A percentile compares a stretch with the other conserved stretches of the same genome.
phyloP scores from a whole-genome alignment of 2,797 vertebrate species.

The Manis crassicaudata region DNA sequence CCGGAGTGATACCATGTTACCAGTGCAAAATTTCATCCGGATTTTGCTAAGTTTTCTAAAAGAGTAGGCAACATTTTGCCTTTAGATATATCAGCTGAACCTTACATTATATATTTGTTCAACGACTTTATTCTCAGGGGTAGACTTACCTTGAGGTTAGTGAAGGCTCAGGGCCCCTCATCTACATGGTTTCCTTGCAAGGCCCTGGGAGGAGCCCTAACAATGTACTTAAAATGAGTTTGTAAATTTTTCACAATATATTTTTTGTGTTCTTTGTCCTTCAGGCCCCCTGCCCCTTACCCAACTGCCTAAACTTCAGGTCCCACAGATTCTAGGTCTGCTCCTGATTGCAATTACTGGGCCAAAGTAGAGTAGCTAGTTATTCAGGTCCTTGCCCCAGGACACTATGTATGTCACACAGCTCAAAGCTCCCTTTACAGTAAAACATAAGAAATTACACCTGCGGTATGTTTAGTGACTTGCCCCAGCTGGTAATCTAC shows the following conservation, averaged over 20 bases:
- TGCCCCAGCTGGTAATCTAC: neutral
- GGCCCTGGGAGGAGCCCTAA: neutral
- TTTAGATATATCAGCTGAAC: neutral
- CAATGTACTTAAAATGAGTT: neutral
- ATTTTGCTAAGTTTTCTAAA: constrained; percentile 29
- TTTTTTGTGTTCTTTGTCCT: constrained; percentile 14
- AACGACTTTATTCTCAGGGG: constrained; percentile 4
- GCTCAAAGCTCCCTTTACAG: constrained; percentile 32
- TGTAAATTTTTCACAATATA: neutral
- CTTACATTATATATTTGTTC: constrained; percentile 32
- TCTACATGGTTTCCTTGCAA: neutral
- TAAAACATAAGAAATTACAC: neutral
- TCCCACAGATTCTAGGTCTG: neutral
- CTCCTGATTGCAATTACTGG: neutral
- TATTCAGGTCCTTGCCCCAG: neutral
- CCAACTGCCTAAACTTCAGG: neutral
- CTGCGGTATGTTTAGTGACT: neutral
- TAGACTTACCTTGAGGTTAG: neutral
- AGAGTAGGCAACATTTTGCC: constrained; percentile 19
- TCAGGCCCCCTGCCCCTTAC: neutral
- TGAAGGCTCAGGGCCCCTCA: neutral
- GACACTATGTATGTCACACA: neutral
- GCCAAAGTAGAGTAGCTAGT: neutral
- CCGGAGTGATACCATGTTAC: neutral
- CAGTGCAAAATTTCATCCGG: neutral